Evolutionary conservation across 2,888 invertebrate species (phyloP).

Genomic region (Athalia cordata): DNA sequence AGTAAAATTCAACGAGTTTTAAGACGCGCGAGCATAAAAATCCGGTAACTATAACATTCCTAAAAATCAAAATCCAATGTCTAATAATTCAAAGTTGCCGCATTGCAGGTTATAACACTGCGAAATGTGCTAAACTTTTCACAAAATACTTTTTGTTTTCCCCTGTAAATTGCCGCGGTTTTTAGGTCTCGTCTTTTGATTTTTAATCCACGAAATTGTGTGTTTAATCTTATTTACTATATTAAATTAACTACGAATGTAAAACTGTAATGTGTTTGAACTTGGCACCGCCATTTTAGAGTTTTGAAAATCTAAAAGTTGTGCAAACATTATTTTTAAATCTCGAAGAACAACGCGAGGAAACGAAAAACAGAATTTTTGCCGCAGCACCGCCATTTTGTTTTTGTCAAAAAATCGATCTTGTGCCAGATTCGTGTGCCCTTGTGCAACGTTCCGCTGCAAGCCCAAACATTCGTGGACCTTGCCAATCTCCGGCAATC

Average conservation of each 20-base stretch:
- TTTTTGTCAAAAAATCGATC: too few relatives aligned
- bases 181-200: not conserved
- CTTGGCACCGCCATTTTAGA: not conserved
- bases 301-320: not conserved
- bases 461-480: too few relatives aligned
- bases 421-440: too few relatives aligned
- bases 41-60: not conserved
- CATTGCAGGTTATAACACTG: not conserved
- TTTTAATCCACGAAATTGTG: not conserved
- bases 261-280: not conserved
- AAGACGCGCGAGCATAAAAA: not conserved
- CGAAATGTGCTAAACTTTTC: constrained; percentile 9
- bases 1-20: not conserved
- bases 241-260: too few relatives aligned
- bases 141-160: not conserved
- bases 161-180: not conserved
- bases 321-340: not conserved
- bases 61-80: not conserved
- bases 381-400: too few relatives aligned
- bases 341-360: too few relatives aligned
- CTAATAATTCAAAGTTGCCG: constrained; percentile 1
- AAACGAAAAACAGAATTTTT: too few relatives aligned
- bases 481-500: too few relatives aligned
- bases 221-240: too few relatives aligned
- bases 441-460: too few relatives aligned